These are phyloP conservation scores for Saccopteryx bilineata DNA, from an alignment of 2,113 vertebrate species.

Conservation along the genomic window DNA sequence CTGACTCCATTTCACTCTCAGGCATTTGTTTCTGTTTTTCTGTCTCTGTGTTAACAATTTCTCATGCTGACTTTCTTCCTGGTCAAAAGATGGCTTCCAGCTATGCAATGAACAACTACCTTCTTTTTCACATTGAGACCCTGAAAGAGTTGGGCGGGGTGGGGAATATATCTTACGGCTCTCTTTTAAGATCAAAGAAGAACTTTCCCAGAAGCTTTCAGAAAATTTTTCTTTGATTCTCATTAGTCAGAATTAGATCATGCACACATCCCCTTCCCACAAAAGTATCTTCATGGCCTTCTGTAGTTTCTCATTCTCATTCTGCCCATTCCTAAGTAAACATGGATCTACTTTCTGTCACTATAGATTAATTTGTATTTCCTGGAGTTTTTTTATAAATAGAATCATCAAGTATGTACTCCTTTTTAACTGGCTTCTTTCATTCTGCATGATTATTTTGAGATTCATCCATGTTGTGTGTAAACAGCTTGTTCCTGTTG, in stretches of 20 bases:
- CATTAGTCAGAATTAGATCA: background rate
- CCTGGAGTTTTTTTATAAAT: background rate
- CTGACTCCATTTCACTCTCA: background rate
- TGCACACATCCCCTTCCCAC: background rate
- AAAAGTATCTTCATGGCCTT: background rate
- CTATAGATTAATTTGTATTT: background rate
- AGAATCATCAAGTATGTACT: background rate
- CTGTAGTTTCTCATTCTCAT: background rate
- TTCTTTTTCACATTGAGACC: background rate
- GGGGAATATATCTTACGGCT: background rate
- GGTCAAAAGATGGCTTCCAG: background rate
- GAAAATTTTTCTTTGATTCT: background rate
- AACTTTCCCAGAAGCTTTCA: background rate
- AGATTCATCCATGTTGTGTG: background rate
- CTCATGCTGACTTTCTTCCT: background rate
- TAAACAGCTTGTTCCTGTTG: background rate
- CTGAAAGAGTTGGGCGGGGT: background rate
- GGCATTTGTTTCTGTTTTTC: slow-evolving; percentile 17
- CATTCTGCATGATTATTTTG: background rate
- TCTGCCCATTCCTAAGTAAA: background rate
- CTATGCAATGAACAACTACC: background rate
- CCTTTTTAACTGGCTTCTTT: background rate
- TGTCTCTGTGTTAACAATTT: background rate
- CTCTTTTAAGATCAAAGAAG: slow-evolving; percentile 43
- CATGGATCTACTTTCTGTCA: background rate